These are phyloP conservation scores for Craseonycteris thonglongyai DNA, from an alignment of 2,113 vertebrate species.

Conservation along the genomic window DNA sequence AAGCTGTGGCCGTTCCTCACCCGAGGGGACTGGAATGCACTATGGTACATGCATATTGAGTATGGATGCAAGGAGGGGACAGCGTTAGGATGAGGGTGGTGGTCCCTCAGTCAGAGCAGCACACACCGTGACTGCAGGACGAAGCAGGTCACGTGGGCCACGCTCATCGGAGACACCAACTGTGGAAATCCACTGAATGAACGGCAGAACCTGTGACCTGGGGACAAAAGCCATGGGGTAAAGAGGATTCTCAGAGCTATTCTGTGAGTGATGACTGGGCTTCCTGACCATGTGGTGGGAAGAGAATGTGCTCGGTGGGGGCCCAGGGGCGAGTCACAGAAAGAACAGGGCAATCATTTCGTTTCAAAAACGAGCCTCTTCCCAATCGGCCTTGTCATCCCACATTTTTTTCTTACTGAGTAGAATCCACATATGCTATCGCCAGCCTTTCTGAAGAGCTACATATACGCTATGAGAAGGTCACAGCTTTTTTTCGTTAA, in stretches of 20 bases:
- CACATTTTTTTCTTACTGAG: neutral
- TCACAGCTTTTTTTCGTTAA: slow-evolving; percentile 41
- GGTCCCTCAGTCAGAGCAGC: neutral
- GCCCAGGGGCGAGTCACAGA: neutral
- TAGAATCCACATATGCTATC: neutral
- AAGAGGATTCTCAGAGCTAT: slow-evolving; percentile 21
- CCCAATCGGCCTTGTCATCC: neutral
- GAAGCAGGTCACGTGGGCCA: neutral
- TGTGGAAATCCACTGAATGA: slow-evolving; percentile 56
- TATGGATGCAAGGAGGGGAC: neutral
- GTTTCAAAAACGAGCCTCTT: neutral
- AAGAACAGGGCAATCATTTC: neutral
- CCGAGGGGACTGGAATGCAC: neutral
- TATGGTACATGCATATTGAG: no score
- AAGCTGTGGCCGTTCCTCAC: neutral
- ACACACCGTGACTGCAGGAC: neutral
- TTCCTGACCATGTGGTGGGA: neutral
- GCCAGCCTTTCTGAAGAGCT: slow-evolving; percentile 17
- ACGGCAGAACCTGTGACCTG: neutral
- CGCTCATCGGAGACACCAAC: slow-evolving; percentile 70
- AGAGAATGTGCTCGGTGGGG: neutral
- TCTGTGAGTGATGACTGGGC: rapidly evolving
- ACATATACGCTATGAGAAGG: slow-evolving; percentile 61
- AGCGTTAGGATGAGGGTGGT: neutral
- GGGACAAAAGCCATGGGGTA: slow-evolving; percentile 7